Percentiles rank a stretch among this genome's conserved stretches.
phyloP scores from a whole-genome alignment of 2,888 invertebrate species.

The Cephonodes hylas region DNA sequence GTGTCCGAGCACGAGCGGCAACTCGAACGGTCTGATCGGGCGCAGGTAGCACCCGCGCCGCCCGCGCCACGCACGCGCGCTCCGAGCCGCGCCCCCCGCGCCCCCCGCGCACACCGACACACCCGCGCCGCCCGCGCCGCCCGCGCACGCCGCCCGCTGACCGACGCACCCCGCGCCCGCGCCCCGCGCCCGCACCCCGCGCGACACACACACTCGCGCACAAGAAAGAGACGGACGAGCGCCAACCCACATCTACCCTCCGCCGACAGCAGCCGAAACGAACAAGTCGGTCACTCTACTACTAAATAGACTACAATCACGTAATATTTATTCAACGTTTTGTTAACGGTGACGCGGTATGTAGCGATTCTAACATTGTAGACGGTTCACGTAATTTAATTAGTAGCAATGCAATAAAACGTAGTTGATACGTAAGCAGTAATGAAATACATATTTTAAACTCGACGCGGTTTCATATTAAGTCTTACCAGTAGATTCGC shows the following conservation, averaged over 20 bases:
- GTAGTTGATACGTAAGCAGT: not conserved
- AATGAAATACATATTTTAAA: not conserved
- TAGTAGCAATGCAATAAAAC: not conserved
- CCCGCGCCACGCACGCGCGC: slow-evolving; percentile 34
- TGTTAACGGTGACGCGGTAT: not conserved
- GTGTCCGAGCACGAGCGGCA: slow-evolving; percentile 87
- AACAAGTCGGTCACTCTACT: not conserved
- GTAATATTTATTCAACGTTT: not conserved
- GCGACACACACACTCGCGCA: not conserved
- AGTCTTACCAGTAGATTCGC: not conserved
- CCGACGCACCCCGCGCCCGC: not conserved
- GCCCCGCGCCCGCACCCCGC: not conserved
- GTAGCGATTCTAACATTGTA: not conserved
- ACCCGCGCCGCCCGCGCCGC: not conserved
- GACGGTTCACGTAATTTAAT: not conserved
- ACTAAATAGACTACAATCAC: not conserved
- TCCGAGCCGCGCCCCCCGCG: slow-evolving; percentile 27
- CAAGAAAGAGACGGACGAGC: not conserved
- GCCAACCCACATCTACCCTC: too few relatives aligned
- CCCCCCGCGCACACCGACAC: slow-evolving; percentile 15
- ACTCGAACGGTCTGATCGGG: slow-evolving; percentile 90
- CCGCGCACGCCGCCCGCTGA: not conserved
- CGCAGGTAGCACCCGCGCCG: slow-evolving; percentile 87
- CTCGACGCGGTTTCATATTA: not conserved
- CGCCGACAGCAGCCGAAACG: not conserved